Percentiles rank a stretch among this genome's conserved stretches.
phyloP scores from a whole-genome alignment of 2,888 invertebrate genomes.

The Pachliopta kotzebuea region DNA sequence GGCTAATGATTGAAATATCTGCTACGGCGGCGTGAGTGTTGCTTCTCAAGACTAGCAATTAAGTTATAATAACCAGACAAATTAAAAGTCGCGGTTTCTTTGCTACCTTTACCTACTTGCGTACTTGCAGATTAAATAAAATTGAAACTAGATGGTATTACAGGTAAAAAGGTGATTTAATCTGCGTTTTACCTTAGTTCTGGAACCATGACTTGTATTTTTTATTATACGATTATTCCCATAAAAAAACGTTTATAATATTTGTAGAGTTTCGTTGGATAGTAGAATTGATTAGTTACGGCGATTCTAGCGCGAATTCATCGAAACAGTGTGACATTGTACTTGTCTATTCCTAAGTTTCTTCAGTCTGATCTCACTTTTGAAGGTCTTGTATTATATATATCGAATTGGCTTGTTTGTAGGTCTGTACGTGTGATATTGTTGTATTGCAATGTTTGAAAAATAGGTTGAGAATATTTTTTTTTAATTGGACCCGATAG shows the following conservation, averaged over 20 bases:
- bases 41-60: slow-evolving; percentile 14
- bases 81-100: background rate
- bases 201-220: background rate
- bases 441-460: background rate
- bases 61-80: slow-evolving; percentile 2
- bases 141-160: background rate
- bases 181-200: background rate
- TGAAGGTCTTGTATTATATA: slow-evolving; percentile 15
- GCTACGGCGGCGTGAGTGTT: background rate
- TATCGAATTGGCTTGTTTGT: slow-evolving; percentile 7
- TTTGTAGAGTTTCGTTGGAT: slow-evolving; percentile 3
- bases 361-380: slow-evolving; percentile 9
- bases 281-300: slow-evolving; percentile 14
- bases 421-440: background rate
- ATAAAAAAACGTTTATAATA: background rate
- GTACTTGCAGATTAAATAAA: slow-evolving; percentile 11
- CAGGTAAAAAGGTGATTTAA: background rate
- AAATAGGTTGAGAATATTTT: too few species aligned
- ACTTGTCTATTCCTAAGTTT: slow-evolving; percentile 15
- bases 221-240: background rate
- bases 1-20: slow-evolving; percentile 23
- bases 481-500: too few species aligned
- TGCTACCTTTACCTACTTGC: background rate
- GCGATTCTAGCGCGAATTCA: slow-evolving; percentile 7
- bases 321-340: slow-evolving; percentile 23